Conservation (phyloP, 2,888 invertebrate species). For the Agapostemon virescens region DNA sequence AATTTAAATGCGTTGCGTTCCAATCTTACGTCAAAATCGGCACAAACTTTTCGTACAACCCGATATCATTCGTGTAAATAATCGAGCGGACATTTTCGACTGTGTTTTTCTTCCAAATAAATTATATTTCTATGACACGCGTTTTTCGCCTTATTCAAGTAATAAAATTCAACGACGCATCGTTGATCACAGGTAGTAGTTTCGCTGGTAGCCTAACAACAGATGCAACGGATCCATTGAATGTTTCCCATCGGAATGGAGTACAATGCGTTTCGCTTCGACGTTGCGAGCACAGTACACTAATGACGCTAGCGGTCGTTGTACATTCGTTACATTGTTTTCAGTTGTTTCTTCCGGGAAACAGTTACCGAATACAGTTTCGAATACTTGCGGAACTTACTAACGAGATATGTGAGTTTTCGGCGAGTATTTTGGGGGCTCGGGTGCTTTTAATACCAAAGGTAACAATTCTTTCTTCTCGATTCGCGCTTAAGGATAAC, state of each 20-base stretch:
- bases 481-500: neutral
- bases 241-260: neutral
- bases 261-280: neutral
- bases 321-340: neutral
- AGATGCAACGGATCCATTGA: neutral
- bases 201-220: neutral
- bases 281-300: neutral
- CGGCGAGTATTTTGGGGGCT: neutral
- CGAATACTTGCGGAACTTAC: slow-evolving; percentile 3
- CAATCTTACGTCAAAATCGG: too few relatives aligned
- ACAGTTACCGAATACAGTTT: too few relatives aligned
- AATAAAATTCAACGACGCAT: slow-evolving; percentile 3
- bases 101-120: slow-evolving; percentile 30
- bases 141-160: neutral
- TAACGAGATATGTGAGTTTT: neutral
- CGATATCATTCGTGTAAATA: slow-evolving; percentile 6
- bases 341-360: neutral
- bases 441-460: neutral
- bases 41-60: too few relatives aligned
- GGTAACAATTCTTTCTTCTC: neutral
- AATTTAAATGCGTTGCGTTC: too few relatives aligned
- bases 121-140: slow-evolving; percentile 33
- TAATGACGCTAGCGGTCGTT: neutral
- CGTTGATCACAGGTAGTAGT: neutral
- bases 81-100: neutral